Percentiles rank a stretch among this genome's conserved stretches.
Conservation (phyloP, 64 coral and sea anemone species). For the Catalaphyllia jardinei region DNA sequence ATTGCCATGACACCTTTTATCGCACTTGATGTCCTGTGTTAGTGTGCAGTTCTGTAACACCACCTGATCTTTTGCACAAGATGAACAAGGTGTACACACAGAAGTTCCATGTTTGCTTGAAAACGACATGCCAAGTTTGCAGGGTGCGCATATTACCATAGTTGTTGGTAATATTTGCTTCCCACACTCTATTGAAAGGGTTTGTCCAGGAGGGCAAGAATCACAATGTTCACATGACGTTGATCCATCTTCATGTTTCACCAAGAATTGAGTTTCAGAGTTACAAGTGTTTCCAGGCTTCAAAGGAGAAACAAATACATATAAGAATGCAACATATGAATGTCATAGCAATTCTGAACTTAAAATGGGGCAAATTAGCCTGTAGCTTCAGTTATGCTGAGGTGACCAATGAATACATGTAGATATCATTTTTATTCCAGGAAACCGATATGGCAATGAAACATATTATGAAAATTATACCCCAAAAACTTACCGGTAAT, state of each 20-base stretch:
- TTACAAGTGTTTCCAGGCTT: neutral
- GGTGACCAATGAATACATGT: too few relatives aligned
- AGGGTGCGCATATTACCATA: neutral
- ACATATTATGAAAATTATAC: too few relatives aligned
- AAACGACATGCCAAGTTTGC: neutral
- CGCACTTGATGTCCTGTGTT: neutral
- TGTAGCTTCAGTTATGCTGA: too few relatives aligned
- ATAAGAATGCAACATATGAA: too few relatives aligned
- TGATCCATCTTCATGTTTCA: neutral
- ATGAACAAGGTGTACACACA: neutral
- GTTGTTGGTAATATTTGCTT: neutral
- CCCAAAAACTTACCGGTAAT: too few relatives aligned
- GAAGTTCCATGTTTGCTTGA: neutral
- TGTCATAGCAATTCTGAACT: too few relatives aligned
- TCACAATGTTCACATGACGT: neutral
- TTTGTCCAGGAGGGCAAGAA: neutral
- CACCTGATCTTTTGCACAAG: too few relatives aligned
- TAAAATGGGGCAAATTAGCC: too few relatives aligned
- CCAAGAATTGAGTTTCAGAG: neutral
- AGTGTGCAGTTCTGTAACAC: neutral
- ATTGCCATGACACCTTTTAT: neutral
- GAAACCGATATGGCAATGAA: too few relatives aligned
- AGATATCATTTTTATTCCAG: too few relatives aligned
- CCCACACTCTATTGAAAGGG: neutral
- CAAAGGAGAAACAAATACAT: neutral